phyloP scores from a whole-genome alignment of 2,113 vertebrate genomes.

The Phaethornis superciliosus region DNA sequence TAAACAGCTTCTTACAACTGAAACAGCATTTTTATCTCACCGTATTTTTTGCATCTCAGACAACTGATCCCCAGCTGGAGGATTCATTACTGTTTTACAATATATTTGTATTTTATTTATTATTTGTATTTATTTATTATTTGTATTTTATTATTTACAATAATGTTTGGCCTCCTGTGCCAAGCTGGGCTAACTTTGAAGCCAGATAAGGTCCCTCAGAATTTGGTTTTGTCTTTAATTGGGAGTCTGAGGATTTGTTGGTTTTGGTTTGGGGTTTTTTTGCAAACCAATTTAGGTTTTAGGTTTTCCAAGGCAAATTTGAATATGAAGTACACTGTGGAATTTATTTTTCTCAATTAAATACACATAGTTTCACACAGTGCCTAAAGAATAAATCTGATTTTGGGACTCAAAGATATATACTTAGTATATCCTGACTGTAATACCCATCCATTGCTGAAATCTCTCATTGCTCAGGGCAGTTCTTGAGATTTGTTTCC shows the following conservation, averaged over 20 bases:
- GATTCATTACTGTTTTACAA: background rate
- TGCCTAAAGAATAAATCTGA: background rate
- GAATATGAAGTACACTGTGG: background rate
- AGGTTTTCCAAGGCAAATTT: background rate
- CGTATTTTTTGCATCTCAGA: background rate
- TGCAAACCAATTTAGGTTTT: background rate
- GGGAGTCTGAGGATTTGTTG: rapidly evolving
- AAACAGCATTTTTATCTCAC: background rate
- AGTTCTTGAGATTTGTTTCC: background rate
- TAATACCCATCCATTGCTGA: conserved; percentile 28
- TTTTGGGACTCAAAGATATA: background rate
- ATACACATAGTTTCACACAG: background rate
- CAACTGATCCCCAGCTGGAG: background rate
- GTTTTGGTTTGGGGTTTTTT: background rate
- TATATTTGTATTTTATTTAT: too few relatives aligned
- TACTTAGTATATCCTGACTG: background rate
- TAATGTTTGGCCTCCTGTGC: background rate
- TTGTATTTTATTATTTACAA: too few relatives aligned
- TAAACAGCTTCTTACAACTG: background rate
- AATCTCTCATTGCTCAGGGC: background rate
- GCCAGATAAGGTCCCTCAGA: background rate
- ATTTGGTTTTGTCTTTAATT: background rate
- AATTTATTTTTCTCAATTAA: background rate
- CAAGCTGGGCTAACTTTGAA: background rate
- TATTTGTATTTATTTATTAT: too few relatives aligned